Evolutionary conservation across 2,888 invertebrate species (phyloP).

Genomic region (Platycheirus rosarum): DNA sequence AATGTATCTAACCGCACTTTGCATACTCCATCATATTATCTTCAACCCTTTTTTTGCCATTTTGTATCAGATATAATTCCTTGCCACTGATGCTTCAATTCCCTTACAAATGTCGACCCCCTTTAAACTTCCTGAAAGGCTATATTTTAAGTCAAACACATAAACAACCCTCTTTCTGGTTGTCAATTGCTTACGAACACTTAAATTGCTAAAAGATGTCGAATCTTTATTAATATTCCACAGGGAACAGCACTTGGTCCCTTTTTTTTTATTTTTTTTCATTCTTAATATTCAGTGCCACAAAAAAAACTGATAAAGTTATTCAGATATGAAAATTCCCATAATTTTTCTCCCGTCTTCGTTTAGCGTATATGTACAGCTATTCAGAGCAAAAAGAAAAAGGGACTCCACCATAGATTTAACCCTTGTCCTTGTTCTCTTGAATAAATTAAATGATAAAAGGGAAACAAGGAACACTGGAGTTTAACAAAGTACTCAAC

Average conservation of each 20-base stretch:
- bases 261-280: background rate
- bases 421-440: slow-evolving; percentile 5
- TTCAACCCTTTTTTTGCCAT: too few species aligned
- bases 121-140: background rate
- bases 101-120: background rate
- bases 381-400: slow-evolving; percentile 6
- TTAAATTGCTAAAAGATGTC: background rate
- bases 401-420: background rate
- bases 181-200: background rate
- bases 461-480: slow-evolving; percentile 14
- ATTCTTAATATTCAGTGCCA: background rate
- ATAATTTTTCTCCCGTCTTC: slow-evolving; percentile 2
- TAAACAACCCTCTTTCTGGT: background rate
- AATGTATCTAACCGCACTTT: too few species aligned
- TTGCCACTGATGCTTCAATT: background rate
- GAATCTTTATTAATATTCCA: slow-evolving; percentile 14
- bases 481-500: slow-evolving; percentile 1
- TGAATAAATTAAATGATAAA: slow-evolving; percentile 16
- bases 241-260: background rate
- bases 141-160: background rate
- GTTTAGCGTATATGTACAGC: too few species aligned
- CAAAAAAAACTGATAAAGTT: background rate
- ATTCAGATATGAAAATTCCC: background rate
- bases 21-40: too few species aligned
- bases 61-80: background rate